These are phyloP conservation scores for Melanotaenia maccullochi DNA, from an alignment of 2,797 vertebrate genomes.

Conservation along the genomic window DNA sequence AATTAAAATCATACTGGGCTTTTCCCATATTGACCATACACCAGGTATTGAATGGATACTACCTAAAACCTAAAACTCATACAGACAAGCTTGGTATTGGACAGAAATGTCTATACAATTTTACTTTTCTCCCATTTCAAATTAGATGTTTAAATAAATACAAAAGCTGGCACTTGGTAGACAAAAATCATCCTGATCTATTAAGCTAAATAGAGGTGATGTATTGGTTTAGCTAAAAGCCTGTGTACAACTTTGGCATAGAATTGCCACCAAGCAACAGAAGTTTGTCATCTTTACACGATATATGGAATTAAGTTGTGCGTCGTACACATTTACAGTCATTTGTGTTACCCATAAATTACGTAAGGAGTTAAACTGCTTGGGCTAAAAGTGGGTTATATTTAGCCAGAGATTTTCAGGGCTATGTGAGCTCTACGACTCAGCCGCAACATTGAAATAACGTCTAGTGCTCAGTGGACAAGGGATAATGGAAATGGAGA, in stretches of 20 bases:
- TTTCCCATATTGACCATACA: background rate
- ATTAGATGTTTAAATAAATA: too few relatives aligned
- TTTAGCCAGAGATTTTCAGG: background rate
- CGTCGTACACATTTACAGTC: background rate
- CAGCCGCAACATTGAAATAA: background rate
- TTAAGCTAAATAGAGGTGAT: background rate
- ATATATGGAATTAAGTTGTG: background rate
- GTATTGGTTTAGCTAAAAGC: background rate
- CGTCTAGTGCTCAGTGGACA: background rate
- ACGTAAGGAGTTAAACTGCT: constrained; percentile 2
- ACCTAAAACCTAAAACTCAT: background rate
- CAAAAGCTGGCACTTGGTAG: background rate
- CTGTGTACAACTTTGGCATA: background rate
- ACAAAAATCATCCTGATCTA: background rate
- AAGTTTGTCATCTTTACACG: background rate
- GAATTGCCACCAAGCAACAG: background rate
- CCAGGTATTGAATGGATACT: background rate
- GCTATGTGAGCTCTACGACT: background rate
- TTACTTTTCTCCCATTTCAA: too few relatives aligned
- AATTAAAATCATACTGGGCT: too few relatives aligned
- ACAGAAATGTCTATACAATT: too few relatives aligned
- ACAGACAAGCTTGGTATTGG: too few relatives aligned
- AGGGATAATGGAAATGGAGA: background rate
- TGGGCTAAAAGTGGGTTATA: background rate
- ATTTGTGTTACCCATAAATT: background rate